These are phyloP conservation scores for Leptinotarsa rubiginosa DNA, from an alignment of 2,888 invertebrate genomes.

Conservation along the genomic window DNA sequence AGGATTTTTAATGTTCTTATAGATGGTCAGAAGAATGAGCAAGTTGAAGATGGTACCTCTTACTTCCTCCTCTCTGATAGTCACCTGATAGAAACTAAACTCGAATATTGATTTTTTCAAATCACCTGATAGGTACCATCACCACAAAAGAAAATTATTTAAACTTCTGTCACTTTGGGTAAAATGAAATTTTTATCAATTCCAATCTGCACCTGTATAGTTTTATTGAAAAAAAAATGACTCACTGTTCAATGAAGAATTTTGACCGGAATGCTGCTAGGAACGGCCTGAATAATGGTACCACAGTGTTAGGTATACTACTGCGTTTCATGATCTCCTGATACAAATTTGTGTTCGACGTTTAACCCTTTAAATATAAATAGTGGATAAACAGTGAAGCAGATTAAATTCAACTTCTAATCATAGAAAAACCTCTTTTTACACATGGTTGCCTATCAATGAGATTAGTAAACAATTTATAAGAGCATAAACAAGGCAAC, in stretches of 20 bases:
- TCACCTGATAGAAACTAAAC: slow-evolving; percentile 1
- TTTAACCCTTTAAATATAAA: slow-evolving; percentile 8
- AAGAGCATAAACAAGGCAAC: too few species aligned
- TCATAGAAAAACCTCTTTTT: slow-evolving; percentile 4
- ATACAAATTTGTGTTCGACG: background rate
- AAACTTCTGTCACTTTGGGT: background rate
- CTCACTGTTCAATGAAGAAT: too few species aligned
- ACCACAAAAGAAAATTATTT: background rate
- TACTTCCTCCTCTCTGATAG: background rate
- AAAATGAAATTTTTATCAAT: too few species aligned
- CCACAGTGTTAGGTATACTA: background rate
- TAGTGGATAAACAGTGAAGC: background rate
- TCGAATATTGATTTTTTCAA: slow-evolving; percentile 27
- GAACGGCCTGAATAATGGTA: background rate
- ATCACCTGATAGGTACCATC: slow-evolving; percentile 20
- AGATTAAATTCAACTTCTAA: background rate
- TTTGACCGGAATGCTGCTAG: too few species aligned
- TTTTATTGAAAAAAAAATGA: too few species aligned
- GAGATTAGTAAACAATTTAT: slow-evolving; percentile 1
- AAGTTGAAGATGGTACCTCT: slow-evolving; percentile 10
- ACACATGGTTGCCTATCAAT: slow-evolving; percentile 7
- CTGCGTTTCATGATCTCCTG: slow-evolving; percentile 1
- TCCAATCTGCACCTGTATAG: too few species aligned
- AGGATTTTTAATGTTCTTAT: background rate
- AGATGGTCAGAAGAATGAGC: background rate